phyloP scores from a whole-genome alignment of 2,888 invertebrate species.

The Heterodera filipjevi region DNA sequence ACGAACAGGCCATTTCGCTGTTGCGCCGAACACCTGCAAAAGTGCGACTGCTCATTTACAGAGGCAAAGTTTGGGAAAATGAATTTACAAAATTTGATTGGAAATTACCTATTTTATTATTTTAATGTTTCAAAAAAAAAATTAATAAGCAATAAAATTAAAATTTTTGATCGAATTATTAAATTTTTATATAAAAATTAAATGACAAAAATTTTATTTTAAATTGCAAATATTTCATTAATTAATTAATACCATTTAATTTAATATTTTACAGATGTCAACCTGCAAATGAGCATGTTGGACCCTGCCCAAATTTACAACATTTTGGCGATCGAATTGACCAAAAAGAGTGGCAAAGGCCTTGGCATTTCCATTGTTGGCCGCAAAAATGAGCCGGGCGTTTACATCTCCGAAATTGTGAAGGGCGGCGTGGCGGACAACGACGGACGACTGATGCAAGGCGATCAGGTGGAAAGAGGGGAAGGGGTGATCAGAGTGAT shows the following conservation, averaged over 20 bases:
- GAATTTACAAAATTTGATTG: neutral
- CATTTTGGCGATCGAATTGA: constrained; percentile 59
- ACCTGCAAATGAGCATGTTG: constrained; percentile 61
- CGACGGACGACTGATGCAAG: constrained; percentile 87
- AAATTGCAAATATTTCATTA: neutral
- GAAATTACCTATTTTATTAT: neutral
- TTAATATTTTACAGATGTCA: constrained; percentile 63
- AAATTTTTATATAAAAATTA: neutral
- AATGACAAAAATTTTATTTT: neutral
- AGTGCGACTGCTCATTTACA: constrained; percentile 82
- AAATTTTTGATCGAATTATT: too few species aligned
- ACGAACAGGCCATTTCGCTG: constrained; percentile 80
- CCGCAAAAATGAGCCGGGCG: constrained; percentile 77
- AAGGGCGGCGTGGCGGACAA: constrained; percentile 81
- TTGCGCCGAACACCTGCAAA: constrained; percentile 83
- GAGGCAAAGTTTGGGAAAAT: constrained; percentile 55
- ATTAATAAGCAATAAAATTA: too few species aligned
- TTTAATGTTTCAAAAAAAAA: too few species aligned
- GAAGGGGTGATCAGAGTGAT: neutral
- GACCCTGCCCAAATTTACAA: constrained; percentile 67
- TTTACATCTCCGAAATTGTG: constrained; percentile 90
- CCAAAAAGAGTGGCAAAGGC: constrained; percentile 45
- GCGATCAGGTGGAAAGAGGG: constrained; percentile 74
- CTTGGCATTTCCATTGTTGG: constrained; percentile 62
- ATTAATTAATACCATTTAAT: neutral